Conservation (phyloP, 2,797 vertebrate species). For the Ceryle rudis region DNA sequence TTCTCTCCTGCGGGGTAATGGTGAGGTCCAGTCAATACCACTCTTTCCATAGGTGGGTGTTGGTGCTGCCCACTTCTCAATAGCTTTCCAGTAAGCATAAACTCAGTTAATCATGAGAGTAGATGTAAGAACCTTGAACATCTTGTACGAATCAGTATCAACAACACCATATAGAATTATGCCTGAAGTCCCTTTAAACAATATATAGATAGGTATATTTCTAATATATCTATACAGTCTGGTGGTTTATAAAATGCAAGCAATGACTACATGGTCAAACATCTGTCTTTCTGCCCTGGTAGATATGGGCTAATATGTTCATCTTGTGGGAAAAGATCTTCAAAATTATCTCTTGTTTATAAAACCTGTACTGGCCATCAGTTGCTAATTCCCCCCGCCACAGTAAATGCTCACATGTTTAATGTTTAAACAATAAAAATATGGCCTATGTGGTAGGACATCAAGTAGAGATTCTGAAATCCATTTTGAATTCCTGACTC, state of each 20-base stretch:
- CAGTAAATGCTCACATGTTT: not conserved
- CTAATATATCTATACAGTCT: not conserved
- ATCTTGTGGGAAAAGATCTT: not conserved
- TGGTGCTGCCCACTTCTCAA: not conserved
- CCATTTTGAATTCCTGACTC: not conserved
- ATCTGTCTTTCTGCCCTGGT: not conserved
- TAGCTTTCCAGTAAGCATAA: not conserved
- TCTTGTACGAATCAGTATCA: not conserved
- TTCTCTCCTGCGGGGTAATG: not conserved
- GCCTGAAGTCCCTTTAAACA: not conserved
- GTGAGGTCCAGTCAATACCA: not conserved
- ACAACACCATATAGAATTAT: not conserved
- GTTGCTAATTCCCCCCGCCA: not conserved
- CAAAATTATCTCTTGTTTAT: not conserved
- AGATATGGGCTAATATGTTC: not conserved
- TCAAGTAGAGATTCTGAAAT: not conserved
- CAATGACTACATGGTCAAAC: not conserved
- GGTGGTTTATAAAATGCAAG: not conserved
- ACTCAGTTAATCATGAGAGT: not conserved
- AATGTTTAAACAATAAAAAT: not conserved
- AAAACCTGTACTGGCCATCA: not conserved
- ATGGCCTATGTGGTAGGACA: rapidly evolving
- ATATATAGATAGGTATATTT: not conserved
- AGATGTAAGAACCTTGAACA: not conserved
- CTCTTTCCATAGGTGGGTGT: not conserved